Evolutionary conservation across 2,888 invertebrate species (phyloP), one percentile per base, ranked within the genome.

Genomic region (Cheilosia soror): DNA sequence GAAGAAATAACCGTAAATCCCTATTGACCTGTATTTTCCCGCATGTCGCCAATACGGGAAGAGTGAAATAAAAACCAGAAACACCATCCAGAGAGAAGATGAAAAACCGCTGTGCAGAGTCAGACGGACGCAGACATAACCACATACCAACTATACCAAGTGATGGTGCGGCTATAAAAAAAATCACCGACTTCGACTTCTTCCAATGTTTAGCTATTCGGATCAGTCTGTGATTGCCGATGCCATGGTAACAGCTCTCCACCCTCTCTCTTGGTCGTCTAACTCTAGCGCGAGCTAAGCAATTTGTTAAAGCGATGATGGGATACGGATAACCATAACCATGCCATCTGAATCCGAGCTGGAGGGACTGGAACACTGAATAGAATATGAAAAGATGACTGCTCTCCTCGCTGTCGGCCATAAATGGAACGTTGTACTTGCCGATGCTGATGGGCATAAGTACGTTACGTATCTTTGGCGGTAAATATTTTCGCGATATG

Each of bases 1-100:
- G 68, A 71, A 72, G 63, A 72, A 72, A 81, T 81, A 85, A 85
- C 85, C 76, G 85, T 85, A 81, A 85, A 77, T 76, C 81, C 85
- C 81, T 85, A 81, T 85, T 85, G 85, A 85, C 85, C 85, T 57
- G 85, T 66, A 81, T 85, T 68, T 66, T 55, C 53, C 76, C 71
- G 49, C 76, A 51, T 81, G 80, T 78, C 62, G 44, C 65, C 73
- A 69, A 57, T 68, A 53, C 51, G 58, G 51, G 62, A 60, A 60
- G 44, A 55, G 20, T 63, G 40, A 27, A 44, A 55, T 20, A 29
- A 37, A 11, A 49, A 53, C 5, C 6, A 57, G 11, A 51, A 40
- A 9, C 15, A 44, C 58, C 42, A 15, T 4, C 4, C 42, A 49
- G 49, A 29, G 42, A 13, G 15, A 72, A 15, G 44, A 47, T 33